These are phyloP conservation scores for Stegana nigrithorax DNA, from an alignment of 2,888 invertebrate species.

Conservation along the genomic window DNA sequence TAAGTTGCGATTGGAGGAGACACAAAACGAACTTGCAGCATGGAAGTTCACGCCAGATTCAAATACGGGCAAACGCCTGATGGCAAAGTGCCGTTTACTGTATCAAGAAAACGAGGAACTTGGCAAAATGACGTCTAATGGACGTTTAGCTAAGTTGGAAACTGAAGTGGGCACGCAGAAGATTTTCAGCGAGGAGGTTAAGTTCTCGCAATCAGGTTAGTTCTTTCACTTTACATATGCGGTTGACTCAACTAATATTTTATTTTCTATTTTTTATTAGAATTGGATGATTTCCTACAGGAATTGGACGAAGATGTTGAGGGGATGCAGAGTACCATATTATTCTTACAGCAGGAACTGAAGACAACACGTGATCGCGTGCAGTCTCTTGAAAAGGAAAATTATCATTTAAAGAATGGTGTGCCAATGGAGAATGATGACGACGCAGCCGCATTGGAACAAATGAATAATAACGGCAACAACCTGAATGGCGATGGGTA, in stretches of 20 bases:
- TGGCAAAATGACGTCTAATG: conserved; percentile 94
- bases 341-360: conserved; percentile 92
- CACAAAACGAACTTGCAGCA: conserved; percentile 96
- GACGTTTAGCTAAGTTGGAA: conserved; percentile 93
- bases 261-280: too few species aligned
- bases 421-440: conserved; percentile 27
- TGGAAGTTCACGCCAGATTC: conserved; percentile 99
- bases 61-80: conserved; percentile 96
- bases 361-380: conserved; percentile 82
- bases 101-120: conserved; percentile 98
- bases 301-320: conserved; percentile 98
- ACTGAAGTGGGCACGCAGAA: conserved; percentile 95
- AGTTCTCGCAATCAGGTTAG: conserved; percentile 93
- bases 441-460: conserved; percentile 7
- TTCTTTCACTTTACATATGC: conserved; percentile 5
- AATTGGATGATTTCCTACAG: conserved; percentile 93
- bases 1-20: conserved; percentile 92
- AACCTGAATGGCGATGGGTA: conserved; percentile 1
- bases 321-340: conserved; percentile 97
- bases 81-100: conserved; percentile 95
- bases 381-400: conserved; percentile 75
- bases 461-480: conserved; percentile 21
- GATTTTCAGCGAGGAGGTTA: conserved; percentile 95
- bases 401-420: conserved; percentile 58
- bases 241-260: background rate